Evolutionary conservation across 2,113 vertebrate species (phyloP), one percentile per base, ranked within the genome.

Genomic region (Perccottus glenii): DNA sequence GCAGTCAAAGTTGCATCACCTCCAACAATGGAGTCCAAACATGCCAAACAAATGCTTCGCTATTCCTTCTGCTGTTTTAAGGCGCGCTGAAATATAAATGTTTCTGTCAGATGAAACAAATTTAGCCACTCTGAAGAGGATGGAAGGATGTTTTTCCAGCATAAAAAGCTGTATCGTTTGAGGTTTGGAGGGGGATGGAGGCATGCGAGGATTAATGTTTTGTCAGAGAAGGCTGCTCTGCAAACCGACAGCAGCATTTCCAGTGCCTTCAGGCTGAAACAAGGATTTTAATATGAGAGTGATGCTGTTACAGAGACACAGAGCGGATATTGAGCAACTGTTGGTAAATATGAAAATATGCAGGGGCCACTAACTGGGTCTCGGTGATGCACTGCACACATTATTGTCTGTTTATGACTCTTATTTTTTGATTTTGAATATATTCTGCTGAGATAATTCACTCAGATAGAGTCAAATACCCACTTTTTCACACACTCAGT

Each of bases 181-280:
- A 75, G 77, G 63, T 65, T 64, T 27, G 65, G 71, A 80, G 66
- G 80, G 74, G 82, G 82, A 77, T 70, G 76, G 85, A 77, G 69
- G 68, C 50, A 79, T 49, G 70, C 38, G 62, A 76, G 81, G 84
- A 87, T 83, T 83, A 87, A 85, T 78, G 85, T 85, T 79, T 66
- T 80, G 87, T 87, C 84, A 80, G 73, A 69, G 66, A 81, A 72
- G 78, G 85, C 76, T 55, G 69, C 74, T 82, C 82, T 68, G 69
- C 87, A 88, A 85, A 88, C 80, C 74, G 82, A 85, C 87, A 78
- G 82, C 82, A 70, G 86, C 75, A 38, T 77, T 78, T 82, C 73
- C 38, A 19, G 47, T 67, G 84, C 84, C 87, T 85, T 63, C 67
- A 19, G 84, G 85, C 82, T 69, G 53, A 67, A 76, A 83, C 84